Evolutionary conservation across 1,140 invertebrate species (phyloP).

Genomic region (Cotesia vestalis): DNA sequence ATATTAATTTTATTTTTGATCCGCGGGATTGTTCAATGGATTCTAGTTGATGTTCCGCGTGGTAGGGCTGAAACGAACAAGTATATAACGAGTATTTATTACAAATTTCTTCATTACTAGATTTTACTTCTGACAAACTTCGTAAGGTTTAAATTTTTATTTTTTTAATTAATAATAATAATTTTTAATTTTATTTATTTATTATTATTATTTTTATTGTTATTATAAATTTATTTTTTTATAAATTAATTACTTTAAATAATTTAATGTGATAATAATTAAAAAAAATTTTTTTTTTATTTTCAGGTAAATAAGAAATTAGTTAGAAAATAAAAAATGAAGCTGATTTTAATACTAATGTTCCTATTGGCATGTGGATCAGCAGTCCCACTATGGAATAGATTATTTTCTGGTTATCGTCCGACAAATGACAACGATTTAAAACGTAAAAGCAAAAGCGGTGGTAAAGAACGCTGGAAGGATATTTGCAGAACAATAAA

Average conservation of each 20-base stretch:
- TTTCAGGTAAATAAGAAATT: neutral
- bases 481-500: slow-evolving; percentile 60
- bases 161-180: too few relatives aligned
- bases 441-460: slow-evolving; percentile 46
- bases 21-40: too few relatives aligned
- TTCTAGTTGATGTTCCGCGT: too few relatives aligned
- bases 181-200: neutral
- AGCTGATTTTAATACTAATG: neutral
- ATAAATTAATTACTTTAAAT: too few relatives aligned
- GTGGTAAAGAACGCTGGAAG: slow-evolving; percentile 61
- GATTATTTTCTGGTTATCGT: slow-evolving; percentile 19
- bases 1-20: too few relatives aligned
- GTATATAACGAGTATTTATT: too few relatives aligned
- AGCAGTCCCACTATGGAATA: neutral
- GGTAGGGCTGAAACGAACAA: too few relatives aligned
- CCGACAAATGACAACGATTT: neutral
- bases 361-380: neutral
- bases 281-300: neutral
- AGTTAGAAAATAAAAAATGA: slow-evolving; percentile 13
- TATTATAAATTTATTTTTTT: neutral
- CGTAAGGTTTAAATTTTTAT: too few relatives aligned
- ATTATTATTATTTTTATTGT: neutral
- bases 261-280: neutral
- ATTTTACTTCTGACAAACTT: too few relatives aligned
- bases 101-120: too few relatives aligned